Evolutionary conservation across 2,797 vertebrate species (phyloP).

Genomic region (Notamacropus eugenii): DNA sequence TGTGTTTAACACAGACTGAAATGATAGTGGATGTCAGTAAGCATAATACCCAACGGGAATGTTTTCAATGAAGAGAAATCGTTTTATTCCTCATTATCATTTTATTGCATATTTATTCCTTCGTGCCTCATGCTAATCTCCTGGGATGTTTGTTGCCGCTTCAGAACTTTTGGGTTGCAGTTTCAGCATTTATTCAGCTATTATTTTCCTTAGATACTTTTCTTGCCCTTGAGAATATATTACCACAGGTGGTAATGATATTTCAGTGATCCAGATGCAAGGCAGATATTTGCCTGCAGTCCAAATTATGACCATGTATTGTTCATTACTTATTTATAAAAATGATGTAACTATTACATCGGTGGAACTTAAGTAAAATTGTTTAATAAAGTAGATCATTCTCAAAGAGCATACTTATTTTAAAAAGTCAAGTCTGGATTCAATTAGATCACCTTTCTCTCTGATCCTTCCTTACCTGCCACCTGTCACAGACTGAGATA

Average conservation of each 20-base stretch:
- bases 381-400: background rate
- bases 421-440: background rate
- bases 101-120: background rate
- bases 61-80: background rate
- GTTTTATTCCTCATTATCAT: background rate
- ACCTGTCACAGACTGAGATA: background rate
- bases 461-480: background rate
- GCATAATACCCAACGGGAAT: background rate
- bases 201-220: background rate
- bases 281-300: background rate
- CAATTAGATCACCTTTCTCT: background rate
- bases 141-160: background rate
- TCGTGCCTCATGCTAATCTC: background rate
- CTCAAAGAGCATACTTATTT: background rate
- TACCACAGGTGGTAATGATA: background rate
- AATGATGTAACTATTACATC: background rate
- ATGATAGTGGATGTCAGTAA: background rate
- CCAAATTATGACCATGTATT: background rate
- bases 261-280: background rate
- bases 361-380: background rate
- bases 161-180: background rate
- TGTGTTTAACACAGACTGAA: background rate
- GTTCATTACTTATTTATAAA: background rate
- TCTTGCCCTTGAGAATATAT: background rate
- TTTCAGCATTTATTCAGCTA: background rate